Evolutionary conservation across 2,888 invertebrate genomes (phyloP).

Genomic region (Sepioteuthis lessoniana): DNA sequence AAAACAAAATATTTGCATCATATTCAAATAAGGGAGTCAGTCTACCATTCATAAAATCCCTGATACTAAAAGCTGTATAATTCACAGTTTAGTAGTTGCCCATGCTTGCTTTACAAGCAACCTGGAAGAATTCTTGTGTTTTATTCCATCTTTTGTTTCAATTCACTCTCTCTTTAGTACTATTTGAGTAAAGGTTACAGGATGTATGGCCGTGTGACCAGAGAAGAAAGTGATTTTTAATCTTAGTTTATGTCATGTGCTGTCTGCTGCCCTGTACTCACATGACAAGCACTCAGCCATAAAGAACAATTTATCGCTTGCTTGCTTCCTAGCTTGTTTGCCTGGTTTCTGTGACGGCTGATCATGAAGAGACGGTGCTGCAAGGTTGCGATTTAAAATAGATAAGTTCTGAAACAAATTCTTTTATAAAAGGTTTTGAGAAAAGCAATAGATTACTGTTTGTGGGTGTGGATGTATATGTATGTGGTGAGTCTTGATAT

Average conservation of each 20-base stretch:
- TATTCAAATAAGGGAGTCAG: not conserved
- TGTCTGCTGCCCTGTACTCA: not conserved
- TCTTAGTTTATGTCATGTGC: not conserved
- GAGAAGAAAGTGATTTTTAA: slow-evolving; percentile 23
- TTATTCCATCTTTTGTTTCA: not conserved
- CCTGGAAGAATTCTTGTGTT: not conserved
- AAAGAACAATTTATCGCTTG: slow-evolving; percentile 33
- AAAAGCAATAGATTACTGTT: not conserved
- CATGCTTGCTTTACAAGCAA: not conserved
- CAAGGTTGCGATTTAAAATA: not conserved
- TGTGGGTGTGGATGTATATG: not conserved
- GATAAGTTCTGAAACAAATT: not conserved
- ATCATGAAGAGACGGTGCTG: not conserved
- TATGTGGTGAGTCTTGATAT: no score
- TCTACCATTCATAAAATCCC: not conserved
- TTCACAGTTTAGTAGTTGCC: not conserved
- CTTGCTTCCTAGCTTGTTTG: not conserved
- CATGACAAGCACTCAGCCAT: slow-evolving; percentile 23
- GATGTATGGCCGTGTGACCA: slow-evolving; percentile 13
- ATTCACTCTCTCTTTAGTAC: not conserved
- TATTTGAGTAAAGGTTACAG: not conserved
- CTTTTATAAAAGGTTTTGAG: not conserved
- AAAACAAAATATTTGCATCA: not conserved
- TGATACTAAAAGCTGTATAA: not conserved
- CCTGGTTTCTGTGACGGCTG: not conserved